Evolutionary conservation across 2,888 invertebrate species (phyloP).

Genomic region (Agelastica alni): DNA sequence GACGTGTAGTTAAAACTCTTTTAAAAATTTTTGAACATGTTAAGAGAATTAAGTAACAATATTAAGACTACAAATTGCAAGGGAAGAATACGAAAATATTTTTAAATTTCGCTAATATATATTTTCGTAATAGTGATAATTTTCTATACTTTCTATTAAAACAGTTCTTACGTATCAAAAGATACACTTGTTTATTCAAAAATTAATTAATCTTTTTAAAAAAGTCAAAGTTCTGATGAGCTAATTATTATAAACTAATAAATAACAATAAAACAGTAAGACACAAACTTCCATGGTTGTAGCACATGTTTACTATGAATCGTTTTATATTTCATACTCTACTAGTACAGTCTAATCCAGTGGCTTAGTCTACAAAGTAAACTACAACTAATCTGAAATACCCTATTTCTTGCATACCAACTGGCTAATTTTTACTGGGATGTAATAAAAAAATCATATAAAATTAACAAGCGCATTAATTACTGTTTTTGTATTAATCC

Average conservation of each 20-base stretch:
- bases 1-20: no score
- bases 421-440: slow-evolving; percentile 3
- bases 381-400: neutral
- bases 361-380: slow-evolving; percentile 2
- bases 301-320: slow-evolving; percentile 6
- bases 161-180: neutral
- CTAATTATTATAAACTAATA: slow-evolving; percentile 14
- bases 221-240: slow-evolving; percentile 8
- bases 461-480: no score
- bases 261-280: slow-evolving; percentile 16
- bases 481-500: no score
- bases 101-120: no score
- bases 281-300: slow-evolving; percentile 1
- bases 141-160: neutral
- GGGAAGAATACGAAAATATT: no score
- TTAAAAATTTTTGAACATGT: no score
- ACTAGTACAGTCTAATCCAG: slow-evolving; percentile 4
- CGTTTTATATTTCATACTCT: slow-evolving; percentile 6
- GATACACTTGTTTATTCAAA: neutral
- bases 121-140: no score
- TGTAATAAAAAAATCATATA: slow-evolving; percentile 10
- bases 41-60: no score
- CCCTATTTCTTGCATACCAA: neutral
- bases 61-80: no score
- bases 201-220: neutral